Evolutionary conservation across 2,113 vertebrate genomes (phyloP).

Genomic region (Eidolon helvum): DNA sequence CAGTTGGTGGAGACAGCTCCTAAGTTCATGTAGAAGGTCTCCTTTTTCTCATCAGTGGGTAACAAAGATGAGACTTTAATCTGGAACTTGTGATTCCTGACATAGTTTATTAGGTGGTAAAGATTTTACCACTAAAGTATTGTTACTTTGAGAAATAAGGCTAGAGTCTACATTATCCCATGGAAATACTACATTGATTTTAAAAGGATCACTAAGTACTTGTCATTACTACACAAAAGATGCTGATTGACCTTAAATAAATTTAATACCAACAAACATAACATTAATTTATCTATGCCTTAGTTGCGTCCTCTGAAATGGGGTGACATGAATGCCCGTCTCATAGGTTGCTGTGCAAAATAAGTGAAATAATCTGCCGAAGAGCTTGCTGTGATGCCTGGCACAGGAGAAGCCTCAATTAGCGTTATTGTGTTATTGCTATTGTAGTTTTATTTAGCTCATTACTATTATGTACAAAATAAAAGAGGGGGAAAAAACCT

Average conservation of each 20-base stretch:
- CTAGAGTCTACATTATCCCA: background rate
- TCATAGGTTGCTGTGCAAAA: accelerated
- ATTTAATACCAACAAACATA: background rate
- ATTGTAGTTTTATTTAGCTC: background rate
- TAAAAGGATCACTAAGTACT: background rate
- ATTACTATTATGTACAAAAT: background rate
- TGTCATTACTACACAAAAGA: background rate
- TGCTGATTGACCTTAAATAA: background rate
- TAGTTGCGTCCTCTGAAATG: background rate
- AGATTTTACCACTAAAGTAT: background rate
- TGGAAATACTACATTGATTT: background rate
- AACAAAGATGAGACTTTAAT: background rate
- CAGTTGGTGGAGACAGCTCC: background rate
- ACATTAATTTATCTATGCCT: background rate
- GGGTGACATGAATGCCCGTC: background rate
- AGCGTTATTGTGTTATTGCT: background rate
- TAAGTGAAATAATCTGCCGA: background rate
- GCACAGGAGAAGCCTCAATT: background rate
- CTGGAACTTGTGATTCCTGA: background rate
- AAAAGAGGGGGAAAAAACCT: background rate
- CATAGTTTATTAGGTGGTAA: background rate
- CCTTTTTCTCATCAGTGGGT: background rate
- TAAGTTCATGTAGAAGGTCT: background rate
- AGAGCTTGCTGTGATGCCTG: background rate
- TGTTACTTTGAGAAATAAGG: background rate